Base-by-base conservation (phyloP, 2,797 vertebrate species). In the Benthosema pterotum region DNA sequence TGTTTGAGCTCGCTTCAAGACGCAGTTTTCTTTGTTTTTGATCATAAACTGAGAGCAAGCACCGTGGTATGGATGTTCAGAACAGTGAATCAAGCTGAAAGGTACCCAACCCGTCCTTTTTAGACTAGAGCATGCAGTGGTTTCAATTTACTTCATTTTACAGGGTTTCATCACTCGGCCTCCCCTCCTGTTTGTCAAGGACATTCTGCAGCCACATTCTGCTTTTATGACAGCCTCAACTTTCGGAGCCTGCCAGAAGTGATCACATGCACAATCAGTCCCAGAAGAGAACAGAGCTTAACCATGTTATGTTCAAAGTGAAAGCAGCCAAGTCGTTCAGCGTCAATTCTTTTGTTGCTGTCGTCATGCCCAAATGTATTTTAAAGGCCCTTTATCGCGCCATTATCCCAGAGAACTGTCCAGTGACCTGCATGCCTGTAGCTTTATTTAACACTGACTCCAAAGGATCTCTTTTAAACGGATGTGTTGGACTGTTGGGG, bases 211-310 rank as follows among this genome's bases (percentile, higher is more conserved):
- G 7, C 8, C 32, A 38, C 32, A n/a, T 57, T 52, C 71, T 46
- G 67, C 63, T 72, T 74, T 74, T 65, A 74, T 65, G 66, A 75
- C 57, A 38, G 32, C 32, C 32, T 45, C 56, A 51, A 49, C 71
- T 74, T n/a, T 65, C 65, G 53, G 47, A 65, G 60, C 8, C 11
- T 45, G 51, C 43, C 57, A 57, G 47, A 60, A 48, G 52, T 67
- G 53, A 51, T 71, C 48, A 45, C 32, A 38, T 9, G 8, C 32
- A 38, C 57, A 46, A 69, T 55, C 19, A 48, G 49, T 13, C 3
- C 55, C 22, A 12, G 17, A 6, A 54, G 52, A 60, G 54, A 51
- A 67, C 32, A 63, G 64, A 12, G 49, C 54, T 56, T n/a, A 48
- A 16, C 15, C 15, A n/a, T 8, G 32, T 38, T 38, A 9, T 38